Percentiles rank a stretch among this genome's conserved stretches.
These are phyloP conservation scores for Zaprionus camerounensis DNA, from an alignment of 1,140 invertebrate species.

Conservation along the genomic window DNA sequence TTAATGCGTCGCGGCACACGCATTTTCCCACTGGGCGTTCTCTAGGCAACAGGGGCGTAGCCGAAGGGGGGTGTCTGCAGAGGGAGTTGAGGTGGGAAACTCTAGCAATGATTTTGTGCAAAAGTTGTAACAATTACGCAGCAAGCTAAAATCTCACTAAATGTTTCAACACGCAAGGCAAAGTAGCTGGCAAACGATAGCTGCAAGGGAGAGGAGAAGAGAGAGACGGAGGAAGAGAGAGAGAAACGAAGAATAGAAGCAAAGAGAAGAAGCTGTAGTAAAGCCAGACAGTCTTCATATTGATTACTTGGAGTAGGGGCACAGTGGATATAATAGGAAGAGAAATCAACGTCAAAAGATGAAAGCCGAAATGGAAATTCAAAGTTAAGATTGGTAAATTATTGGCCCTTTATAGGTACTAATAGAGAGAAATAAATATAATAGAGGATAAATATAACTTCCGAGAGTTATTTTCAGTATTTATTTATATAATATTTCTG, in stretches of 20 bases:
- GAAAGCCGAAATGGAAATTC: not conserved
- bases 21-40: constrained; percentile 64
- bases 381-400: too few species aligned
- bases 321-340: not conserved
- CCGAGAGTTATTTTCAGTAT: too few species aligned
- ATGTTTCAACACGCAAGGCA: constrained; percentile 62
- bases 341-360: not conserved
- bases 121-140: constrained; percentile 68
- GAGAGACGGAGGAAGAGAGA: not conserved
- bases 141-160: constrained; percentile 72
- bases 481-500: too few species aligned
- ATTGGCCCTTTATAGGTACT: too few species aligned
- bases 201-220: constrained; percentile 15
- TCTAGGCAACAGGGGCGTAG: constrained; percentile 36
- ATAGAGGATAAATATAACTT: too few species aligned
- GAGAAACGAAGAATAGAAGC: constrained; percentile 15
- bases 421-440: too few species aligned
- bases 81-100: constrained; percentile 39
- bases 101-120: constrained; percentile 52
- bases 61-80: not conserved
- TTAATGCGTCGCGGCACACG: constrained; percentile 73
- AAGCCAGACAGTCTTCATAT: constrained; percentile 52
- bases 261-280: constrained; percentile 27
- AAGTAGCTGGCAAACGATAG: constrained; percentile 32
- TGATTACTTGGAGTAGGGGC: constrained; percentile 24